A percentile compares a stretch with the other conserved stretches of the same genome.
Conservation (phyloP, 1,140 invertebrate species). For the Drosophila arawakana region DNA sequence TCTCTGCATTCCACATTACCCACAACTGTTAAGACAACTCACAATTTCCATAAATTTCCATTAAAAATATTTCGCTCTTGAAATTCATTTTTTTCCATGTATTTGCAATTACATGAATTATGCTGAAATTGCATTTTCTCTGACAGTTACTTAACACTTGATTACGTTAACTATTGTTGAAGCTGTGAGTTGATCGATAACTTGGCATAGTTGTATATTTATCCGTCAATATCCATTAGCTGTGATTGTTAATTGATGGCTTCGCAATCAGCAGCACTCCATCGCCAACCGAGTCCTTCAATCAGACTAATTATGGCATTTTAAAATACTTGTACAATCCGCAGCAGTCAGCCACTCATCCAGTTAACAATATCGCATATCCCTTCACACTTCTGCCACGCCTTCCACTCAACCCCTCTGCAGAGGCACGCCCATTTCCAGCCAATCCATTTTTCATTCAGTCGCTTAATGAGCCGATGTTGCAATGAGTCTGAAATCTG, state of each 20-base stretch:
- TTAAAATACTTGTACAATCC: background rate
- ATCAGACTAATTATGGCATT: slow-evolving; percentile 6
- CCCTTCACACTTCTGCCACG: background rate
- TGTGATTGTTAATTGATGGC: background rate
- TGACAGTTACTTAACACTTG: no score
- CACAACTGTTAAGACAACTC: no score
- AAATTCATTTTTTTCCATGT: no score
- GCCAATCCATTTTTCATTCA: background rate
- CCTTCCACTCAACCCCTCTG: background rate
- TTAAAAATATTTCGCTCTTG: no score
- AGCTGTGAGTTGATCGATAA: background rate
- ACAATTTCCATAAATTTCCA: no score
- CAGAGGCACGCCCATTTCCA: background rate
- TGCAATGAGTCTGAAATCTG: background rate
- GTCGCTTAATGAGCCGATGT: slow-evolving; percentile 1
- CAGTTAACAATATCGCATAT: background rate
- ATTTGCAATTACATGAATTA: no score
- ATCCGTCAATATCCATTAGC: background rate
- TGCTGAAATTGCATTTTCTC: no score
- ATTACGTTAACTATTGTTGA: background rate
- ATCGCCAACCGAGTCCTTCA: background rate
- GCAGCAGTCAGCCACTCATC: background rate
- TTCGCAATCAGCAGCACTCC: background rate
- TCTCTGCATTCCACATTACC: no score
- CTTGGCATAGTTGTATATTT: background rate